Evolutionary conservation across 2,888 invertebrate species (phyloP).

Genomic region (Nymphalis polychloros): DNA sequence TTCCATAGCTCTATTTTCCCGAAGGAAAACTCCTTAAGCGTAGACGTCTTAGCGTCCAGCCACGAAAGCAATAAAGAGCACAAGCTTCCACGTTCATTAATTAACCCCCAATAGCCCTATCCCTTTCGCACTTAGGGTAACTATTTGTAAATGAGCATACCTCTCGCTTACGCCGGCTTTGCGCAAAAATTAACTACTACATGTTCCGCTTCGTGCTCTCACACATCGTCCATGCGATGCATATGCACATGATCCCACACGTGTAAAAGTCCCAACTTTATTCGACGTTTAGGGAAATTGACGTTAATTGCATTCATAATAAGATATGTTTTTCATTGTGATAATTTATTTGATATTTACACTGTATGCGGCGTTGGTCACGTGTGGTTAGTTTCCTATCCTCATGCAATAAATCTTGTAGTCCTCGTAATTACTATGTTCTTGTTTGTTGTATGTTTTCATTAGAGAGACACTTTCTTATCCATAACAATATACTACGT

Average conservation of each 20-base stretch:
- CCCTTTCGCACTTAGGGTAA: constrained; percentile 68
- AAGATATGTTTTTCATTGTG: constrained; percentile 62
- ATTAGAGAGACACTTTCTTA: constrained; percentile 62
- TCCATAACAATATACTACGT: constrained; percentile 17
- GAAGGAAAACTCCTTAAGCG: constrained; percentile 77
- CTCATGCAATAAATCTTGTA: constrained; percentile 78
- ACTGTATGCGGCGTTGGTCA: constrained; percentile 57
- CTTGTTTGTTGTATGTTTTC: constrained; percentile 79
- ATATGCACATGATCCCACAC: constrained; percentile 64
- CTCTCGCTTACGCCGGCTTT: constrained; percentile 77
- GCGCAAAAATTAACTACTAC: constrained; percentile 83
- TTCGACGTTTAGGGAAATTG: constrained; percentile 55
- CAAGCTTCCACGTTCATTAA: constrained; percentile 83
- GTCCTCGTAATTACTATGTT: constrained; percentile 80
- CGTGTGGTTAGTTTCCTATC: constrained; percentile 79
- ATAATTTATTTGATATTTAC: constrained; percentile 51
- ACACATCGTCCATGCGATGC: constrained; percentile 72
- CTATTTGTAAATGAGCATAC: constrained; percentile 77
- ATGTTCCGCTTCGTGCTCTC: constrained; percentile 68
- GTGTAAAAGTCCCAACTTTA: constrained; percentile 53
- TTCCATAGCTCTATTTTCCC: constrained; percentile 67
- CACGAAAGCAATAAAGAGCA: constrained; percentile 82
- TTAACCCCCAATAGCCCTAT: constrained; percentile 73
- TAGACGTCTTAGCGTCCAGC: constrained; percentile 79
- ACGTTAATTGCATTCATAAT: constrained; percentile 62